Base-by-base conservation (phyloP, 1,140 invertebrate species). In the Gonatopus flavifemur region DNA sequence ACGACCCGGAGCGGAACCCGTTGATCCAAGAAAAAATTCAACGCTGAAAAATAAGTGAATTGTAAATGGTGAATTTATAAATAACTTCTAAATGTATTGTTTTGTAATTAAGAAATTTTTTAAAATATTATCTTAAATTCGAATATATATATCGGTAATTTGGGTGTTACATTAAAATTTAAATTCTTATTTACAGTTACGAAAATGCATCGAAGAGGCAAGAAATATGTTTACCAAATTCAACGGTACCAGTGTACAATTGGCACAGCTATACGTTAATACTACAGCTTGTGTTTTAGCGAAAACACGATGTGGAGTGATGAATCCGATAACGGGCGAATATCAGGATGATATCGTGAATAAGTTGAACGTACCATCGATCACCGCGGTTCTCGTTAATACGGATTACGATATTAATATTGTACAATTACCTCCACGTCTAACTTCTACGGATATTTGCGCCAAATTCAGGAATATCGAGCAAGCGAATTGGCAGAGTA, bases 351-450 rank as follows among this genome's bases (percentile, higher is more conserved):
- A 55, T 21, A 18, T 69, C 5, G 41, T 55, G 25, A 59, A 36
- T 32, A 72, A 69, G 43, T 40, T 66, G 5, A 49, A 62, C 10
- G 49, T 66, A 48, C 48, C 62, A 3, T 48, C 56, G 18, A 33
- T 72, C 15, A 72, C 72, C 40, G 67, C 70, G 0, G 35, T 72
- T 19, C 48, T 70, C 36, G 66, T 74, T 47, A 72, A 74, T 48
- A 57, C 70, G 1, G 52, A 72, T 22, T 71, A 72, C 37, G 63
- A 74, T 35, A 64, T 74, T 36, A 72, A 66, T 52, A 70, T 74
- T 38, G 52, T 74, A 3, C 66, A 70, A 19, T 19, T 72, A 28
- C 71, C 71, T n/a, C 67, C 65, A 31, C 56, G 58, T 30, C 45
- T 57, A 25, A 47, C 52, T 4, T 32, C 31, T 9, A 15, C 58